phyloP scores from a whole-genome alignment of 2,113 vertebrate species.

The Hippocampus abdominalis region DNA sequence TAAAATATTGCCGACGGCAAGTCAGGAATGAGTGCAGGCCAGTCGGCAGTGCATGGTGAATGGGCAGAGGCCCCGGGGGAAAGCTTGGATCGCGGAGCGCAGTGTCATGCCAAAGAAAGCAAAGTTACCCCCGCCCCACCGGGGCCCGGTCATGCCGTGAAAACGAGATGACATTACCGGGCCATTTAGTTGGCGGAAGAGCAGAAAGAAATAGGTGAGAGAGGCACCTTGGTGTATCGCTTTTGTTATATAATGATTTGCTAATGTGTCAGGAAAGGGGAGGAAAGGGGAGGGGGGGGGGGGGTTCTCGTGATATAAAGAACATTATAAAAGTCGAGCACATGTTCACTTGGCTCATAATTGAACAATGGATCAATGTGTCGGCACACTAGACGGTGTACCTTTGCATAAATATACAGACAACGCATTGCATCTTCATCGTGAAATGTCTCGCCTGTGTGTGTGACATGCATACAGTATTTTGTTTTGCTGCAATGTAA shows the following conservation, averaged over 20 bases:
- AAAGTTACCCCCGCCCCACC: slow-evolving; percentile 31
- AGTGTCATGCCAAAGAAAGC: slow-evolving; percentile 68
- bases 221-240: slow-evolving; percentile 46
- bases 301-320: slow-evolving; percentile 30
- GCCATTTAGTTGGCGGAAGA: slow-evolving; percentile 63
- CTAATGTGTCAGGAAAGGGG: slow-evolving; percentile 53
- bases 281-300: slow-evolving; percentile 2
- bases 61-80: slow-evolving; percentile 59
- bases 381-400: neutral
- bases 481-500: neutral
- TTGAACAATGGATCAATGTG: slow-evolving; percentile 9
- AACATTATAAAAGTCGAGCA: slow-evolving; percentile 17
- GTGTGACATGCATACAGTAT: neutral
- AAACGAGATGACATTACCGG: slow-evolving; percentile 68
- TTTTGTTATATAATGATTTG: slow-evolving; percentile 67
- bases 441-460: neutral
- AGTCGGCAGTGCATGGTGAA: slow-evolving; percentile 50
- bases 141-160: slow-evolving; percentile 60
- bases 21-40: slow-evolving; percentile 55
- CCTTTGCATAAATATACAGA: slow-evolving; percentile 11
- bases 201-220: slow-evolving; percentile 52
- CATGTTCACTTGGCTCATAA: slow-evolving; percentile 30
- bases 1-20: slow-evolving; percentile 71
- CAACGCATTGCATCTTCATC: neutral
- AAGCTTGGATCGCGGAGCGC: slow-evolving; percentile 58